Base-by-base conservation (phyloP, 2,888 invertebrate species). In the Caenorhabditis sp. region DNA sequence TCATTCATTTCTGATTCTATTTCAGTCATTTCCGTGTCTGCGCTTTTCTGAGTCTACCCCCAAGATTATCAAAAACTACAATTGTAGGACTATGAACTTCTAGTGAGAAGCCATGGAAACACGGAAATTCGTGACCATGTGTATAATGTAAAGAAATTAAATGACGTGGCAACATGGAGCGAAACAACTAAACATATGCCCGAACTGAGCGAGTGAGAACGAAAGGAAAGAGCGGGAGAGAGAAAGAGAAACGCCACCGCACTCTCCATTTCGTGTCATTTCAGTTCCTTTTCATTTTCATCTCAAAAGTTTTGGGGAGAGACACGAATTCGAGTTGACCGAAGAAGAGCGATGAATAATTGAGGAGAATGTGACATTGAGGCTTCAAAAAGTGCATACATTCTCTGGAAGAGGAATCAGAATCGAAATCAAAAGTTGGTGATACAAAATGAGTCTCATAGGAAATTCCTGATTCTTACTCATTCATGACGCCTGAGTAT, bases 11-110 rank as follows among this genome's bases (percentile, higher is more conserved):
- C 56, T 50, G 27, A 24, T 53, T 66, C 74, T 59, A 53, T 63
- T 71, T 62, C 63, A 39, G 58, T 41, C 50, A 35, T 56, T 65
- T 73, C 73, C 63, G 50, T 27, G 58, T 65, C 53, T 27, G 15
- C 30, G 7, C 30, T n/a, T n/a, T n/a, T n/a, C n/a, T n/a, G n/a
- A n/a, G n/a, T n/a, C n/a, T n/a, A n/a, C n/a, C n/a, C n/a, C n/a
- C n/a, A n/a, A n/a, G n/a, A n/a, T n/a, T n/a, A n/a, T n/a, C n/a
- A n/a, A n/a, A n/a, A n/a, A n/a, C n/a, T n/a, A n/a, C n/a, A n/a
- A n/a, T n/a, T n/a, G n/a, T n/a, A n/a, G n/a, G n/a, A n/a, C n/a
- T n/a, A n/a, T n/a, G n/a, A n/a, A n/a, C n/a, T n/a, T n/a, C n/a
- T n/a, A n/a, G n/a, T n/a, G n/a, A n/a, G n/a, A n/a, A n/a, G n/a